Evolutionary conservation across 2,888 invertebrate genomes (phyloP).

Genomic region (Cephus spinipes): DNA sequence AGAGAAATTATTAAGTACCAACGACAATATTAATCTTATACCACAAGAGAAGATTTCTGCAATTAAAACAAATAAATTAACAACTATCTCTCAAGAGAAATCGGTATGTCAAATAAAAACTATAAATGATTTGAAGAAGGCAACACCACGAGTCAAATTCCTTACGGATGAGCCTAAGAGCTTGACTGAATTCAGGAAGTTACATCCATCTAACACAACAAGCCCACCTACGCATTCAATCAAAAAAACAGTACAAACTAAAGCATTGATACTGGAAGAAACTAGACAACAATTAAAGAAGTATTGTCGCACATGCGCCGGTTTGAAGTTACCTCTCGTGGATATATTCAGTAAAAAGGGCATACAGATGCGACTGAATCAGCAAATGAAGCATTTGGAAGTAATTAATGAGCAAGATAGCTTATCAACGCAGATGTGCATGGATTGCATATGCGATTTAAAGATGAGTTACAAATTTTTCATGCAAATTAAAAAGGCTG

Average conservation of each 20-base stretch:
- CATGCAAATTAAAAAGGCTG: slow-evolving; percentile 63
- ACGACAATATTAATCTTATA: neutral
- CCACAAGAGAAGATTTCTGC: neutral
- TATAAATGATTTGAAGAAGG: slow-evolving; percentile 59
- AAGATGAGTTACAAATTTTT: slow-evolving; percentile 65
- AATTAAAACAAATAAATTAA: neutral
- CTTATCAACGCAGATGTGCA: slow-evolving; percentile 62
- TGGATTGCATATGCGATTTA: slow-evolving; percentile 64
- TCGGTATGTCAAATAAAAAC: slow-evolving; percentile 48
- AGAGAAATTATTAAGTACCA: neutral
- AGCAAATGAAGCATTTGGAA: slow-evolving; percentile 61
- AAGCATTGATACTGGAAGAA: slow-evolving; percentile 26
- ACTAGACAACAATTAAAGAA: slow-evolving; percentile 52
- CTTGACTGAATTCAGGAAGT: slow-evolving; percentile 38
- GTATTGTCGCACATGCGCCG: slow-evolving; percentile 63
- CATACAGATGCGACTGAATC: slow-evolving; percentile 58
- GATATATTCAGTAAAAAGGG: slow-evolving; percentile 63
- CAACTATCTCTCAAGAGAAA: neutral
- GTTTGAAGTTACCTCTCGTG: slow-evolving; percentile 59
- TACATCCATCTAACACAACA: neutral
- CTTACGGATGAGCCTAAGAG: slow-evolving; percentile 47
- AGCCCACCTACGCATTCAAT: neutral
- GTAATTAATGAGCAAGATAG: slow-evolving; percentile 53
- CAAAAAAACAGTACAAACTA: slow-evolving; percentile 10
- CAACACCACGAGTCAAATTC: slow-evolving; percentile 57